phyloP scores from a whole-genome alignment of 2,797 vertebrate genomes.

The Alfaro cultratus region DNA sequence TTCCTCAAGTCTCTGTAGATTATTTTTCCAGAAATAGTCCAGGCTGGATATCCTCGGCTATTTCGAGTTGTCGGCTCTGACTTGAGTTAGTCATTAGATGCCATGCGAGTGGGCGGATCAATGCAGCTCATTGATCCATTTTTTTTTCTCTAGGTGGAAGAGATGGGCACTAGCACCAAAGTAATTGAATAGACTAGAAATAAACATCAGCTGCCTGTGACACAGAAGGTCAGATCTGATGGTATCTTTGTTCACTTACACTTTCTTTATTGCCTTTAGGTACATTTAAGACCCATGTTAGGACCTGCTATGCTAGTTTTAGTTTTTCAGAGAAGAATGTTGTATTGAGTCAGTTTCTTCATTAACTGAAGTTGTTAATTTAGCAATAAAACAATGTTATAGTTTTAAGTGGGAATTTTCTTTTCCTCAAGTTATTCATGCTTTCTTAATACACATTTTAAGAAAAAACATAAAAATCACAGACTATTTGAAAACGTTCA shows the following conservation, averaged over 20 bases:
- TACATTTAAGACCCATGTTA: not conserved
- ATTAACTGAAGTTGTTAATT: not conserved
- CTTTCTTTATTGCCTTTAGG: constrained; percentile 27
- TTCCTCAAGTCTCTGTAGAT: constrained; percentile 8
- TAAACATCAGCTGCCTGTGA: constrained; percentile 57
- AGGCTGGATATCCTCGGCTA: constrained; percentile 46
- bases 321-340: not conserved
- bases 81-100: constrained; percentile 63
- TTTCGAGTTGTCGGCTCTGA: constrained; percentile 58
- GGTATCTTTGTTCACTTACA: constrained; percentile 25
- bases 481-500: not conserved
- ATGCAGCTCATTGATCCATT: constrained; percentile 64
- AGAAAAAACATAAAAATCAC: not conserved
- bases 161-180: constrained; percentile 42
- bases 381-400: not conserved
- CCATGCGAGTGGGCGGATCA: constrained; percentile 56
- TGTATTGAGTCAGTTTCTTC: not conserved
- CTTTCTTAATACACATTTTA: not conserved
- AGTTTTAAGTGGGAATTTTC: not conserved
- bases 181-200: constrained; percentile 68
- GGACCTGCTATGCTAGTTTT: not conserved
- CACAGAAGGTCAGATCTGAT: constrained; percentile 52
- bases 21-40: constrained; percentile 47
- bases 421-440: not conserved
- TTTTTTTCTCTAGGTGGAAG: constrained; percentile 52